Percentiles rank a stretch among this genome's conserved stretches.
Evolutionary conservation across 1,140 invertebrate species (phyloP).

Genomic region (Sipha flava): DNA sequence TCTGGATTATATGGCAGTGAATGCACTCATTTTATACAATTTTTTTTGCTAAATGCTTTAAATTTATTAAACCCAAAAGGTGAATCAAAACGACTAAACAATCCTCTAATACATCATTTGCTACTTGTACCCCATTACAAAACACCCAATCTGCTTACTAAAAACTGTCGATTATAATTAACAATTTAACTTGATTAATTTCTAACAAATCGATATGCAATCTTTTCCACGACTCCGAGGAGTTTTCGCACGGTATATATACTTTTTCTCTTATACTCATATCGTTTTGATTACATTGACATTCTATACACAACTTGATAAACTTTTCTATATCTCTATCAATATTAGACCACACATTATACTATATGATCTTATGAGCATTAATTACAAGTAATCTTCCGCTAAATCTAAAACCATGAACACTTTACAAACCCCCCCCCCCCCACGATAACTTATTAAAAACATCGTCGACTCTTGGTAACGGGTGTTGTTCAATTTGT

Average conservation of each 20-base stretch:
- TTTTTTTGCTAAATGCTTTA: not conserved
- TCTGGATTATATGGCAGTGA: constrained; percentile 39
- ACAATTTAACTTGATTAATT: constrained; percentile 34
- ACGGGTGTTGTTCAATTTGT: too few species aligned
- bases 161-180: constrained; percentile 44
- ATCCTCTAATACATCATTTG: constrained; percentile 34
- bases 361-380: constrained; percentile 40
- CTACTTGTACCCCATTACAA: too few species aligned
- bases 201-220: not conserved
- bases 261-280: too few species aligned
- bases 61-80: constrained; percentile 37
- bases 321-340: constrained; percentile 40
- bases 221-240: not conserved
- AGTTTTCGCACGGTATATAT: not conserved
- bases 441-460: too few species aligned
- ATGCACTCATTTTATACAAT: constrained; percentile 31
- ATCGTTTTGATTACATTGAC: not conserved
- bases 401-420: too few species aligned
- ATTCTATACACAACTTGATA: not conserved
- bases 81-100: constrained; percentile 38
- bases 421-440: too few species aligned
- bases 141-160: constrained; percentile 44
- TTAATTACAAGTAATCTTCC: too few species aligned
- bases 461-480: too few species aligned
- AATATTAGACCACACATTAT: constrained; percentile 43